Base-by-base conservation (phyloP, 2,797 vertebrate species). In the Delichon dasypus region DNA sequence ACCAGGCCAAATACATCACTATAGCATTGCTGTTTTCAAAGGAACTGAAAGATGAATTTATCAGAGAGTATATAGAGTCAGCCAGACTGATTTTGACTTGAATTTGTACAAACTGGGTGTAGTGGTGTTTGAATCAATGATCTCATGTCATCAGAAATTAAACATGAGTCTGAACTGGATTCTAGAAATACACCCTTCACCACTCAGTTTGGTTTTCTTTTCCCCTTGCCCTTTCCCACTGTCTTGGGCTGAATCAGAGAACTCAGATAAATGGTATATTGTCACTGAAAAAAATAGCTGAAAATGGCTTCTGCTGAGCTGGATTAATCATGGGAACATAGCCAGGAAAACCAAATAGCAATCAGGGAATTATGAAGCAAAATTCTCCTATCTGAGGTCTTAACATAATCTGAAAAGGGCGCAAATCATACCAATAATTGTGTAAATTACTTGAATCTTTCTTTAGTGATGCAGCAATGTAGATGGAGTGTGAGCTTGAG, bases 301-400 rank as follows among this genome's bases (percentile, higher is more conserved):
- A 70, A 94, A 91, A 81, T 40, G 29, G 15, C n/a, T 86, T 94
- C 83, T 94, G 48, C 64, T 84, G 47, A 78, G 22, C 38, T 76
- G 44, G 22, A 25, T 93, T 91, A 86, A 58, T 30, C 72, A 75
- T 10, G 34, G 72, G 68, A 89, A 77, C 22, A 11, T 3, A 77
- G 32, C 10, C 1, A 1, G 25, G 8, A 53, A 89, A 90, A 57
- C n/a, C 60, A 81, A 78, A 60, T 26, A 75, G 29, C 18, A 81
- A 84, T 65, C 7, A 62, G 45, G 51, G 66, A 64, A 71, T 81
- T 25, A 71, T 50, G 57, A 77, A 79, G 34, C 13, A 75, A 89
- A 85, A 75, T 70, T 83, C 25, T 61, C 34, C 36, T 32, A 14
- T 68, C n/a, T 72, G 34, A 78, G n/a, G 38, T 68, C 78, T 88